Evolutionary conservation across 2,113 vertebrate genomes (phyloP).

Genomic region (Scomber scombrus): DNA sequence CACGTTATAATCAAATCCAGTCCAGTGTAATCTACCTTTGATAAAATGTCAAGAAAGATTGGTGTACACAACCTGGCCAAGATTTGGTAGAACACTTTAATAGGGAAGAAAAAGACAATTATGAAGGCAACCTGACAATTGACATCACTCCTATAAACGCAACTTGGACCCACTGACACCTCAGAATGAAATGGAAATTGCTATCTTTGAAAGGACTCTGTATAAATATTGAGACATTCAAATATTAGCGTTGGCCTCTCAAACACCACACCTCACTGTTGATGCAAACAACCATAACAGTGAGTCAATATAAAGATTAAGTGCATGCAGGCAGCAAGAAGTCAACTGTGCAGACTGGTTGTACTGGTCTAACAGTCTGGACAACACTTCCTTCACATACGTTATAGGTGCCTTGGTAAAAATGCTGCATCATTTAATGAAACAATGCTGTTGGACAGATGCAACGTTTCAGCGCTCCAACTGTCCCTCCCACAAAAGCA

Average conservation of each 20-base stretch:
- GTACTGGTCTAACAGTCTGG: neutral
- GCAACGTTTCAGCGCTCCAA: too few relatives aligned
- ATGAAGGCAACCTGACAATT: conserved; percentile 8
- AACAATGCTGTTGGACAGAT: too few relatives aligned
- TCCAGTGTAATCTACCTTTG: neutral
- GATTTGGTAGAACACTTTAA: conserved; percentile 13
- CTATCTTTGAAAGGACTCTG: conserved; percentile 7
- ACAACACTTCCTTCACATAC: neutral
- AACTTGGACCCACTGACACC: neutral
- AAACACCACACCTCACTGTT: neutral
- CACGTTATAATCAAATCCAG: conserved; percentile 1
- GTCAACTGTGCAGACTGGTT: neutral
- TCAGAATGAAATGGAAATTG: conserved; percentile 19
- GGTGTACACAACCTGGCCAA: neutral
- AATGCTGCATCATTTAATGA: too few relatives aligned
- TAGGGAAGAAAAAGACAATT: conserved; percentile 25
- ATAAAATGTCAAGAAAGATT: conserved; percentile 1
- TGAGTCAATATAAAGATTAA: conserved; percentile 12
- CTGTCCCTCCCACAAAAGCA: too few relatives aligned
- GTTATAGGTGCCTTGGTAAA: too few relatives aligned
- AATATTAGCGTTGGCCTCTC: neutral
- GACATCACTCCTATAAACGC: conserved; percentile 12
- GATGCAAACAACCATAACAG: conserved; percentile 2
- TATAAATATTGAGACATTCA: neutral
- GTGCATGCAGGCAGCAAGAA: neutral